These are phyloP conservation scores for Poecile atricapillus DNA, from an alignment of 2,113 vertebrate species.

Conservation along the genomic window DNA sequence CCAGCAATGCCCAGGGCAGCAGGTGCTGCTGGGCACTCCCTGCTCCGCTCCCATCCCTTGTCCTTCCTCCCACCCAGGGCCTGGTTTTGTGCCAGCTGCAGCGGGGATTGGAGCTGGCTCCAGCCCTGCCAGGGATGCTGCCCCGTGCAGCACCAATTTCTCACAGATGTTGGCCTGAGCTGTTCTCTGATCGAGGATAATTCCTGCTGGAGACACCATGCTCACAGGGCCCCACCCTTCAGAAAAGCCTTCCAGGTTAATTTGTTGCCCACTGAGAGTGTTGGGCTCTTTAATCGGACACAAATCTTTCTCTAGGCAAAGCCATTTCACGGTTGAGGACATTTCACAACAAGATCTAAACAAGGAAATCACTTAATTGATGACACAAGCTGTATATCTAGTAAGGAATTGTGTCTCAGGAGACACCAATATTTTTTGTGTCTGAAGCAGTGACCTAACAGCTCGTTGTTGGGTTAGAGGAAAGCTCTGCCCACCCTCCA, in stretches of 20 bases:
- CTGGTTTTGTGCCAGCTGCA: fast-evolving
- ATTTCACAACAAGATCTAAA: not conserved
- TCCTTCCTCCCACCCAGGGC: fast-evolving
- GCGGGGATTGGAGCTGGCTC: fast-evolving
- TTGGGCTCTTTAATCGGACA: not conserved
- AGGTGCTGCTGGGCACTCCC: not conserved
- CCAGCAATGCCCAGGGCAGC: fast-evolving
- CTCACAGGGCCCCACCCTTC: not conserved
- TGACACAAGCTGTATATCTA: not conserved
- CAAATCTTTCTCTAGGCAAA: not conserved
- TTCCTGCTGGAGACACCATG: not conserved
- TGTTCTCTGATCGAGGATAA: not conserved
- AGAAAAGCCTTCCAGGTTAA: not conserved
- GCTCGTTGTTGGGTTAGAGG: fast-evolving
- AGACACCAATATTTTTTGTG: not conserved
- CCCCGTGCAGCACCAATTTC: fast-evolving
- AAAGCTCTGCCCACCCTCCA: fast-evolving
- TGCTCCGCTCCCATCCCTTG: fast-evolving
- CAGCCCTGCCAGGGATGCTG: not conserved
- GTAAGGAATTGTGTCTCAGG: not conserved
- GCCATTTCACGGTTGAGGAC: not conserved
- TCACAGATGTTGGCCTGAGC: fast-evolving
- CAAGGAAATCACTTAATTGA: not conserved
- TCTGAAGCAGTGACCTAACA: not conserved
- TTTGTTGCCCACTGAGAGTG: not conserved